Evolutionary conservation across 2,888 invertebrate genomes (phyloP), one percentile per base, ranked within the genome.

Genomic region (Eumerus sabulonum): DNA sequence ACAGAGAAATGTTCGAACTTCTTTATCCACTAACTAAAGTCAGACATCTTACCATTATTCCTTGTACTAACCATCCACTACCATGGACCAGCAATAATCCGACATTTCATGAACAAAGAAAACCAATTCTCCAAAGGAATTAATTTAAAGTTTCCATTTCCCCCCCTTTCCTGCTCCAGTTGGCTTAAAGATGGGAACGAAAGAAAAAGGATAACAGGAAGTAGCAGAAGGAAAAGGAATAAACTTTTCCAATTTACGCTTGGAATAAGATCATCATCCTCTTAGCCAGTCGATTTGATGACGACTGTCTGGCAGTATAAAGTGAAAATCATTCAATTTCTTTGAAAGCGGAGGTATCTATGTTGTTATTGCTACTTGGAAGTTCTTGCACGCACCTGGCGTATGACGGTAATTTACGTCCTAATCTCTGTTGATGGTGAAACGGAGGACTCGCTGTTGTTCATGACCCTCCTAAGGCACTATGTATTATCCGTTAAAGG

Each of bases 271-370:
- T 63, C 47, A 35, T 67, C 63, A 66, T 73, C 44, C 53, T 27
- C 16, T 53, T 45, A 14, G 38, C 18, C 54, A 16, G 9, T 19
- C 48, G 16, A 45, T 60, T 56, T 60, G 67, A 74, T 62, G 60
- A 56, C 14, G n/a, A n/a, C n/a, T n/a, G 67, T 57, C 66, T 59
- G 16, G n/a, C 36, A 14, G 40, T 45, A 9, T 42, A 16, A 66
- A 73, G 47, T 66, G 54, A 60, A 45, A 64, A 59, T 57, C 71
- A 64, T 72, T 44, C 13, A 51, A 64, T 27, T 27, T 27, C 54
- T 27, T 70, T 44, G 35, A 17, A 12, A 54, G 42, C 0, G 16
- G 17, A 44, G 35, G 35, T 53, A 45, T 45, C 19, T 14, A 17
- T 35, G 12, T 36, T n/a, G n/a, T n/a, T n/a, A 36, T 53, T 36